These are phyloP conservation scores for Onthophagus sagittarius DNA, from an alignment of 2,888 invertebrate genomes.

Conservation along the genomic window DNA sequence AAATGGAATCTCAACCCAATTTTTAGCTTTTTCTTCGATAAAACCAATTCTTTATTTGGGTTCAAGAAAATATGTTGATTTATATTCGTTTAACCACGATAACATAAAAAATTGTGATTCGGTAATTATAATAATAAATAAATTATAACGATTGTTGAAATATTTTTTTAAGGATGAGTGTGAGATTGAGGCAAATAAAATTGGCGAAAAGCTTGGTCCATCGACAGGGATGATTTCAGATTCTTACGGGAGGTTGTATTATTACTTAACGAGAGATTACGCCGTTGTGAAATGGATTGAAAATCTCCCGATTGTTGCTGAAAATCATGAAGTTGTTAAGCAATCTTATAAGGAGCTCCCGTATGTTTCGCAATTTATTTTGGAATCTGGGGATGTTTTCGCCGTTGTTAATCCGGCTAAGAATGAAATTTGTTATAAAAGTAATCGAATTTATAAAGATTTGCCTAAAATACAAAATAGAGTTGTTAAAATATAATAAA, in stretches of 20 bases:
- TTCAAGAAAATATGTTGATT: constrained; percentile 34
- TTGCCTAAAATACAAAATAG: constrained; percentile 21
- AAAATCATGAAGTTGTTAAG: constrained; percentile 40
- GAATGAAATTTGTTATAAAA: constrained; percentile 31
- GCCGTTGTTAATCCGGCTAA: constrained; percentile 39
- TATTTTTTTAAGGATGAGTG: constrained; percentile 23
- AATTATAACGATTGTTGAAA: not conserved
- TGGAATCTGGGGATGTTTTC: constrained; percentile 39
- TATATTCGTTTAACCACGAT: constrained; percentile 41
- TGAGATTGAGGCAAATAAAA: constrained; percentile 33
- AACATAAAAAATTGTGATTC: not conserved
- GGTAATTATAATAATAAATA: constrained; percentile 8
- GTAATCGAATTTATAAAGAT: constrained; percentile 7
- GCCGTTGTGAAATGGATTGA: constrained; percentile 49
- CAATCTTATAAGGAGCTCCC: constrained; percentile 42
- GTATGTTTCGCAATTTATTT: constrained; percentile 40
- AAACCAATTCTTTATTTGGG: constrained; percentile 42
- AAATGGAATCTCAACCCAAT: constrained; percentile 35
- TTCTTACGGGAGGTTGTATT: constrained; percentile 45
- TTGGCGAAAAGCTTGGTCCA: constrained; percentile 48
- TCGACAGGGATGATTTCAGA: constrained; percentile 48
- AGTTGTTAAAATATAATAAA: constrained; percentile 30
- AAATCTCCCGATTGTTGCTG: constrained; percentile 40
- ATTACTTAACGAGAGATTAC: constrained; percentile 48
- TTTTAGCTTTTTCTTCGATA: constrained; percentile 42